Evolutionary conservation across 1,140 invertebrate species (phyloP).

Genomic region (Macrobrachium nipponense): DNA sequence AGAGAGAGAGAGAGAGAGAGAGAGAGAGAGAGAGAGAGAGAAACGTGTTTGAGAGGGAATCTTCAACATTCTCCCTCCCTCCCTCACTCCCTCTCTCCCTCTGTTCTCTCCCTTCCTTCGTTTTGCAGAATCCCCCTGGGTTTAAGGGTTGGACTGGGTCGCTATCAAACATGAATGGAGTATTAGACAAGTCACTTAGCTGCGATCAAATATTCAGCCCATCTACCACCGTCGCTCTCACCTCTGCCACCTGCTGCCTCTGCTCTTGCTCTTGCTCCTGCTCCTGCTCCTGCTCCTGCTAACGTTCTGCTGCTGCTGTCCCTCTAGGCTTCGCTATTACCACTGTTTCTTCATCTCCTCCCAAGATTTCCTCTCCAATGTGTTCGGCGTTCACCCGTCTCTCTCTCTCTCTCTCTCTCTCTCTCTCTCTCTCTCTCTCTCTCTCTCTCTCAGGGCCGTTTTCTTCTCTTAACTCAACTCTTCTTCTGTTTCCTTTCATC

Average conservation of each 20-base stretch:
- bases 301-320: too few species aligned
- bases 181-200: constrained; percentile 51
- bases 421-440: neutral
- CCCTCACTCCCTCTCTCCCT: neutral
- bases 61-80: constrained; percentile 1
- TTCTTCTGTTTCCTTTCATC: neutral
- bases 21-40: neutral
- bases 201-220: constrained; percentile 46
- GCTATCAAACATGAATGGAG: constrained; percentile 50
- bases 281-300: neutral
- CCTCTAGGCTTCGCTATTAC: neutral
- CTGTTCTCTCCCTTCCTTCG: neutral
- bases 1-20: neutral
- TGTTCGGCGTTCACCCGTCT: too few species aligned
- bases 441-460: neutral
- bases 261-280: neutral
- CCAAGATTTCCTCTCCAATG: too few species aligned
- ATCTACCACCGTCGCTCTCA: constrained; percentile 19
- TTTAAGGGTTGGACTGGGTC: neutral
- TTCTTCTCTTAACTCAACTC: neutral
- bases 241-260: neutral
- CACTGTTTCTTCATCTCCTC: neutral
- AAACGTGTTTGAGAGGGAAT: neutral
- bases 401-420: neutral
- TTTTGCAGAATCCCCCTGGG: neutral